These are phyloP conservation scores for Phasia obesa DNA, from an alignment of 2,888 invertebrate species.

Conservation along the genomic window DNA sequence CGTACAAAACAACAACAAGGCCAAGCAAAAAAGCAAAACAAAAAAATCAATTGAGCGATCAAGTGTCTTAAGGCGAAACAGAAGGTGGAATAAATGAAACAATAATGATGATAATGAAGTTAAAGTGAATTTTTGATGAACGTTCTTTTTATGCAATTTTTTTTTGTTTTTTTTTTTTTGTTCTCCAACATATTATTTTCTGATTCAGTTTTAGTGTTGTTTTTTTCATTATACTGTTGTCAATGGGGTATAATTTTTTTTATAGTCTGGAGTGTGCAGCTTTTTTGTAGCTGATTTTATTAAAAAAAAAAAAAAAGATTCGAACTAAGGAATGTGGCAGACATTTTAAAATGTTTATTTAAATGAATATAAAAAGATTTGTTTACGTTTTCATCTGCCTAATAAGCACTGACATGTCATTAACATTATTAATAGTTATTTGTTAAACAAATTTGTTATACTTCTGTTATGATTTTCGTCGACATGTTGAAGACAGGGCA, in stretches of 20 bases:
- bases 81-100: constrained; percentile 82
- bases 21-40: neutral
- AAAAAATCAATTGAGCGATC: constrained; percentile 81
- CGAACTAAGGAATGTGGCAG: constrained; percentile 49
- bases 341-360: constrained; percentile 58
- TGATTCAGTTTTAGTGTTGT: constrained; percentile 31
- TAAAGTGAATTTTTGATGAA: constrained; percentile 82
- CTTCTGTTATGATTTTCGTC: constrained; percentile 54
- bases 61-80: constrained; percentile 82
- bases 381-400: constrained; percentile 59
- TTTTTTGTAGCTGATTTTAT: constrained; percentile 19
- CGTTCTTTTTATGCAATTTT: constrained; percentile 46
- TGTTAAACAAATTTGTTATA: constrained; percentile 57
- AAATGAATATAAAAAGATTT: constrained; percentile 56
- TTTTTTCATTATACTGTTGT: constrained; percentile 47
- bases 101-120: constrained; percentile 82
- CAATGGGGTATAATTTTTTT: constrained; percentile 31
- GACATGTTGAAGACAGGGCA: constrained; percentile 50
- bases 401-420: constrained; percentile 62
- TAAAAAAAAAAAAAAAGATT: neutral
- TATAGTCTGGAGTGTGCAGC: constrained; percentile 57
- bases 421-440: constrained; percentile 58
- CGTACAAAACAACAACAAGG: constrained; percentile 65
- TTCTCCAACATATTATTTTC: constrained; percentile 15
- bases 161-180: constrained; percentile 29